These are phyloP conservation scores for Eristalinus aeneus DNA, from an alignment of 2,888 invertebrate genomes.

Conservation along the genomic window DNA sequence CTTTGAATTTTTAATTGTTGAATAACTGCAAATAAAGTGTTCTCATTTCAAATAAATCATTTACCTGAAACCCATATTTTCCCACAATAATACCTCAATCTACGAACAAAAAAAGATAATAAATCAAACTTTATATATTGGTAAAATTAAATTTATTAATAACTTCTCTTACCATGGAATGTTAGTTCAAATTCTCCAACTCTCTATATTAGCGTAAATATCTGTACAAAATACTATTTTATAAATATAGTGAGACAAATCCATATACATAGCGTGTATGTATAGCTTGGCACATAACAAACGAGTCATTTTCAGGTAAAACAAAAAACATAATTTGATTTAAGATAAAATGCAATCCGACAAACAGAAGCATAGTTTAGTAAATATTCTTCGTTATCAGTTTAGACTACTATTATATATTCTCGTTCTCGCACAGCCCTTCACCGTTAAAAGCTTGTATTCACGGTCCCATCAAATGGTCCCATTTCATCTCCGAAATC, in stretches of 20 bases:
- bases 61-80: too few relatives aligned
- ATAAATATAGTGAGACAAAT: conserved; percentile 48
- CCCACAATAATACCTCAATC: neutral
- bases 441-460: conserved; percentile 71
- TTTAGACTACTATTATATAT: conserved; percentile 1
- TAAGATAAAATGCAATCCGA: conserved; percentile 10
- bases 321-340: conserved; percentile 26
- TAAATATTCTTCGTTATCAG: neutral
- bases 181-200: conserved; percentile 55
- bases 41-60: too few relatives aligned
- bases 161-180: conserved; percentile 62
- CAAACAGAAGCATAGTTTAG: neutral
- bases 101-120: too few relatives aligned
- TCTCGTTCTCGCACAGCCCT: neutral
- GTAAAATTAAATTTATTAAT: conserved; percentile 4
- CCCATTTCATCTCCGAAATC: conserved; percentile 85
- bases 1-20: too few relatives aligned
- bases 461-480: conserved; percentile 79
- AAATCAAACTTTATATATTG: too few relatives aligned
- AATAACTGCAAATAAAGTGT: too few relatives aligned
- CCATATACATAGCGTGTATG: neutral
- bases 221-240: conserved; percentile 52
- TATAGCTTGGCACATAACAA: conserved; percentile 38
- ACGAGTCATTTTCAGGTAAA: conserved; percentile 53
- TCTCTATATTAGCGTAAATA: conserved; percentile 46